Percentiles rank a stretch among this genome's conserved stretches.
These are phyloP conservation scores for Lycaon pictus DNA, from an alignment of 2,113 vertebrate genomes.

Conservation along the genomic window DNA sequence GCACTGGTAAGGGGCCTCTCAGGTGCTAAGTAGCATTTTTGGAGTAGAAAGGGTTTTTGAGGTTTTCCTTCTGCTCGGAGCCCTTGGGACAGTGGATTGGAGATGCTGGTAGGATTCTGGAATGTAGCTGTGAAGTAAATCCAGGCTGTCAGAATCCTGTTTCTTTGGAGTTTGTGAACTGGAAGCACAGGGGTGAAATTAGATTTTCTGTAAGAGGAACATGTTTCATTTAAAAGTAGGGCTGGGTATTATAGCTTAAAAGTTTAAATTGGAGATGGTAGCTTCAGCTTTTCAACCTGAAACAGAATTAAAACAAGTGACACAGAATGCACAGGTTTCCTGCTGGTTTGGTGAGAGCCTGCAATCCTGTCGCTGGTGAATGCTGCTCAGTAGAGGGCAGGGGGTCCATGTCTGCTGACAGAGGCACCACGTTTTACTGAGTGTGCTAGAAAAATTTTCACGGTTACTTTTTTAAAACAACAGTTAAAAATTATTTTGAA, in stretches of 20 bases:
- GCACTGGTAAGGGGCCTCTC: neutral
- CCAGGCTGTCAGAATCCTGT: accelerated
- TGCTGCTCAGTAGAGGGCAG: neutral
- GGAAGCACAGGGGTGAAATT: accelerated
- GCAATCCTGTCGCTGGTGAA: accelerated
- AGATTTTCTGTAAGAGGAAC: neutral
- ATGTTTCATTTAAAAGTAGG: accelerated
- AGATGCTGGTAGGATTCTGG: neutral
- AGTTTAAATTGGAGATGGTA: accelerated
- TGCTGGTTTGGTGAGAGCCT: neutral
- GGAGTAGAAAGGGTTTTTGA: neutral
- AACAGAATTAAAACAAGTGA: neutral
- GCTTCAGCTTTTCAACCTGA: neutral
- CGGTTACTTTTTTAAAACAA: neutral
- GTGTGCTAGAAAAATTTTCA: neutral
- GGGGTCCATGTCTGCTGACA: neutral
- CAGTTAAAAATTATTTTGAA: neutral
- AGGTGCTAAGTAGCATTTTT: neutral
- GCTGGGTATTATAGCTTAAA: neutral
- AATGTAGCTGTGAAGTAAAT: neutral
- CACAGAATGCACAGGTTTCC: neutral
- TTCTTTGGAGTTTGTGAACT: neutral
- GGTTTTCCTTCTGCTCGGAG: neutral
- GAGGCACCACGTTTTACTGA: neutral
- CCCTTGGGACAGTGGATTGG: neutral